Conservation (phyloP, 2,797 vertebrate genomes). For the Trematomus bernacchii region DNA sequence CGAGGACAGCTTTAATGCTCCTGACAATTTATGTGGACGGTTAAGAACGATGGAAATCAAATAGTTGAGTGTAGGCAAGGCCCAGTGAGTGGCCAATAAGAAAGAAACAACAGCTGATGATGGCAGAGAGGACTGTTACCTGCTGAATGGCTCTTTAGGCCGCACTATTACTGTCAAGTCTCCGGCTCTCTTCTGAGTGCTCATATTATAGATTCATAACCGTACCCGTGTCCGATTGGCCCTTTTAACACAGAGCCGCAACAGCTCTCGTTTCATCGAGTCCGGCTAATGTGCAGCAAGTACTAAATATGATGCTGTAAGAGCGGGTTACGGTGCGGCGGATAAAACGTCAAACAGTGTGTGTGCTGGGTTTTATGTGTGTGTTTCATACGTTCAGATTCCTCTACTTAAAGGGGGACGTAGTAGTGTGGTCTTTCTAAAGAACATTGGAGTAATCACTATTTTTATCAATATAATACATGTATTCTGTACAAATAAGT, state of each 20-base stretch:
- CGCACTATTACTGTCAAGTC: slow-evolving; percentile 78
- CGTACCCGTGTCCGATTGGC: slow-evolving; percentile 68
- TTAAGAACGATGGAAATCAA: slow-evolving; percentile 86
- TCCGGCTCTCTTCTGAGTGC: slow-evolving; percentile 75
- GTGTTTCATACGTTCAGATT: neutral
- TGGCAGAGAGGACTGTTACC: slow-evolving; percentile 82
- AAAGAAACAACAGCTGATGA: slow-evolving; percentile 85
- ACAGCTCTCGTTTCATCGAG: slow-evolving; percentile 77
- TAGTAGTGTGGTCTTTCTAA: no score
- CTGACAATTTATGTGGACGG: slow-evolving; percentile 87
- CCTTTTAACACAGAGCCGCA: slow-evolving; percentile 73
- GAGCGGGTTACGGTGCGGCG: slow-evolving; percentile 47
- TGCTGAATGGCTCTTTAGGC: slow-evolving; percentile 79
- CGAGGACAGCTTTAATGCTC: slow-evolving; percentile 88
- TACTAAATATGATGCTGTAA: slow-evolving; percentile 67
- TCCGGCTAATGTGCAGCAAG: slow-evolving; percentile 68
- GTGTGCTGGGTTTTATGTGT: slow-evolving; percentile 11
- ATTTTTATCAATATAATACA: no score
- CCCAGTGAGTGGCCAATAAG: slow-evolving; percentile 83
- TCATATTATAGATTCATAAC: slow-evolving; percentile 81
- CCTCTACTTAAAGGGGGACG: neutral
- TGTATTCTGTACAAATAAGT: no score
- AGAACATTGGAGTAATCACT: no score
- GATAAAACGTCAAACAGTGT: slow-evolving; percentile 52
- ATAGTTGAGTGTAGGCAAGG: slow-evolving; percentile 86